Evolutionary conservation across 2,113 vertebrate genomes (phyloP), one percentile per base, ranked within the genome.

Genomic region (Dicrurus megarhynchus): DNA sequence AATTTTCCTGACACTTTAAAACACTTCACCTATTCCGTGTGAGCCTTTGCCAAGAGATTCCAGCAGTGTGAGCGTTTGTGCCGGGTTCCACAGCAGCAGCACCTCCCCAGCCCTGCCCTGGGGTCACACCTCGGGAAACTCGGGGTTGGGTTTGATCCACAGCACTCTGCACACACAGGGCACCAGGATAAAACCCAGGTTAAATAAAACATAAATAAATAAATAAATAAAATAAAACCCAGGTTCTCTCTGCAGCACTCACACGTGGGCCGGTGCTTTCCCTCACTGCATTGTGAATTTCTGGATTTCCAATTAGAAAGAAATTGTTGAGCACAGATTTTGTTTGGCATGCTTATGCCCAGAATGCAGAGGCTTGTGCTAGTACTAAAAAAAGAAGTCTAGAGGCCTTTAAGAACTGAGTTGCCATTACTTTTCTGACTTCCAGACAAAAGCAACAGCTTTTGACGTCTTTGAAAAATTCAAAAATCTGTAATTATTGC

Each of bases 1-100:
- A n/a, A n/a, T n/a, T n/a, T n/a, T n/a, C n/a, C n/a, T n/a, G n/a
- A n/a, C n/a, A n/a, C n/a, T 39, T 53, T 24, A 16, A 24, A 71
- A 27, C 24, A 4, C 11, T 37, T 15, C 42, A 37, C 5, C 21
- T 14, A 6, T 8, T n/a, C 16, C 0, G 0, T 2, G 21, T 13
- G 42, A 26, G 35, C 5, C 27, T 78, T 30, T 57, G 74, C 59
- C 35, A 32, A 50, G 61, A 35, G 35, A 14, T 11, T 11, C 15
- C 9, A 11, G 16, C 19, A 52, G 5, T 5, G 16, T 33, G 28
- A 14, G 21, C 24, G 30, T 18, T 16, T 20, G 13, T 19, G n/a
- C 22, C 6, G 33, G 53, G 17, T 11, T 11, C 32, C n/a, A 42
- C 11, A 19, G 14, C 24, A 75, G 59, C 6, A 1, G 17, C 44